Evolutionary conservation across 2,797 vertebrate species (phyloP).

Genomic region (Sandelia bainsii): DNA sequence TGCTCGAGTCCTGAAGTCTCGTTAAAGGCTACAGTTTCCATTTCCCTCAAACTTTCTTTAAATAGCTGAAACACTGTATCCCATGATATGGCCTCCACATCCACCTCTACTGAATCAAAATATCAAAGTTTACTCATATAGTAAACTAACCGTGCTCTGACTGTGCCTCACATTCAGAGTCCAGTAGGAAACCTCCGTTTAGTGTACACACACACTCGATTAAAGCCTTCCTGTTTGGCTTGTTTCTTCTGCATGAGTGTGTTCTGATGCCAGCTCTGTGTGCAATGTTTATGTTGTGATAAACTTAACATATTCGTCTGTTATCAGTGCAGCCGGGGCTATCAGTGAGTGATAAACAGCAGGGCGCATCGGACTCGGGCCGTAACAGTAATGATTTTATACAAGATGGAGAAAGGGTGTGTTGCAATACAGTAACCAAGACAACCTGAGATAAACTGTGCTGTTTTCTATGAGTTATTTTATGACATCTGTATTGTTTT

Average conservation of each 20-base stretch:
- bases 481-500: background rate
- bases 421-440: background rate
- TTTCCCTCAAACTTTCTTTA: slow-evolving; percentile 35
- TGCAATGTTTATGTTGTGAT: slow-evolving; percentile 58
- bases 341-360: slow-evolving; percentile 30
- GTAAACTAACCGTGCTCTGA: slow-evolving; percentile 4
- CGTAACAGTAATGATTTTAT: slow-evolving; percentile 20
- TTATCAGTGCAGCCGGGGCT: slow-evolving; percentile 52
- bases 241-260: slow-evolving; percentile 25
- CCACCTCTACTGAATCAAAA: slow-evolving; percentile 12
- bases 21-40: slow-evolving; percentile 53
- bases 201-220: slow-evolving; percentile 58
- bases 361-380: slow-evolving; percentile 17
- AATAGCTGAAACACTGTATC: slow-evolving; percentile 43
- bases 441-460: background rate
- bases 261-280: slow-evolving; percentile 37
- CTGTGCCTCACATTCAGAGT: background rate
- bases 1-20: slow-evolving; percentile 4
- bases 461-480: background rate
- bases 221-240: slow-evolving; percentile 76
- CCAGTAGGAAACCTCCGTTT: slow-evolving; percentile 10
- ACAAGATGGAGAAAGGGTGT: slow-evolving; percentile 12
- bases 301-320: slow-evolving; percentile 48
- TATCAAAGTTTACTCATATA: slow-evolving; percentile 24
- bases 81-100: slow-evolving; percentile 21